Evolutionary conservation across 2,797 vertebrate genomes (phyloP), one percentile per base, ranked within the genome.

Genomic region (Megaceryle alcyon): DNA sequence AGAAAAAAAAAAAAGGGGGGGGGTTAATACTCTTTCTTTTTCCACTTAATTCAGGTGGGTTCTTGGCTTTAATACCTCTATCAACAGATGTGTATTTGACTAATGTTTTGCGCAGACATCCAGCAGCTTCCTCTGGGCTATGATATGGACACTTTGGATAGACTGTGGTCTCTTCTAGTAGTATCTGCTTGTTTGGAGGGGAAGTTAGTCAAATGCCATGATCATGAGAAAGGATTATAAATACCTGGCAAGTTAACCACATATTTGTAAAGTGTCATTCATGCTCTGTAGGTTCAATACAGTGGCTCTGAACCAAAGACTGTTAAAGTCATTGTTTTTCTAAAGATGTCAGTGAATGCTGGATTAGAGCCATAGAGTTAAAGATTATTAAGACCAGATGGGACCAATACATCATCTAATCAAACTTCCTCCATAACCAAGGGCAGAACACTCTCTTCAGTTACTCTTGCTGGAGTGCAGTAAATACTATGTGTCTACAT

Each of bases 341-440:
- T 79, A 33, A 93, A 83, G 72, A 72, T 51, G 92, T 90, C 68
- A 69, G 35, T 71, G 41, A 70, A 78, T 1, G 86, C 90, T 82
- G 57, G n/a, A 59, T 82, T 92, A 82, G 26, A 86, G 78, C 39
- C 33, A 46, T 71, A 78, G 65, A 71, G 85, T 73, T 91, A 93
- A 91, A 92, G 79, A 88, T 86, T 92, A 75, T 77, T 90, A 86
- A 94, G 4, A 92, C 69, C 37, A 68, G 57, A 12, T 82, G 75
- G 68, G 64, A 80, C n/a, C 63, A 66, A 80, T 92, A 61, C 46
- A 59, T 84, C 41, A 77, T 82, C 44, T 82, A 82, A 82, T 88
- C 83, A 94, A 79, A 54, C 19, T 84, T 88, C 13, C 59, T 90
- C 33, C 14, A 41, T 78, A 90, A 75, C 26, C 37, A 70, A 92